These are phyloP conservation scores for Phoxinus phoxinus DNA, from an alignment of 2,113 vertebrate genomes.

Conservation along the genomic window DNA sequence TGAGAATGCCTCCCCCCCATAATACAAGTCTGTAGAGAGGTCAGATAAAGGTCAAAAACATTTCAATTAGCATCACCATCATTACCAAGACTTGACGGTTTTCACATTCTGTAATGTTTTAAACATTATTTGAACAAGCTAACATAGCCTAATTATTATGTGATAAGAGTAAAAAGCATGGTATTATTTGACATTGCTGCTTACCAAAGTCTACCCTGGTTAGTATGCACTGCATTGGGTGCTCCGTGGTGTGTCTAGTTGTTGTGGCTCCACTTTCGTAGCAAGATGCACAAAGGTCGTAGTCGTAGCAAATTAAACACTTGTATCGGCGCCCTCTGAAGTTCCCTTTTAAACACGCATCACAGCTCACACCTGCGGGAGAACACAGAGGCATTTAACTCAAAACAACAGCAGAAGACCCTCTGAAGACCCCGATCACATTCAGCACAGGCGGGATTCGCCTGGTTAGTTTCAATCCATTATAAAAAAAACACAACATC, in stretches of 20 bases:
- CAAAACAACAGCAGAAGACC: conserved; percentile 36
- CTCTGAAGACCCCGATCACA: not conserved
- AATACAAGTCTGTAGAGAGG: conserved; percentile 90
- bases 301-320: conserved; percentile 99
- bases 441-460: not conserved
- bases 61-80: not conserved
- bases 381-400: conserved; percentile 56
- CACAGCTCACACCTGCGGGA: conserved; percentile 96
- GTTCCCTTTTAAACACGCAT: conserved; percentile 99
- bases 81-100: not conserved
- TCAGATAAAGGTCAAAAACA: not conserved
- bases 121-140: not conserved
- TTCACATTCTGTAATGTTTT: not conserved
- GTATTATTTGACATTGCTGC: conserved; percentile 46
- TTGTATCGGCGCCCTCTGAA: conserved; percentile 97
- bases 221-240: conserved; percentile 99
- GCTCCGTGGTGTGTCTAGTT: conserved; percentile 97
- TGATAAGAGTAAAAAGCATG: not conserved
- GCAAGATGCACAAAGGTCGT: conserved; percentile 98
- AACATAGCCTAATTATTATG: not conserved
- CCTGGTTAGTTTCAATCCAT: not conserved
- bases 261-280: conserved; percentile 99
- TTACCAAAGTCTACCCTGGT: conserved; percentile 99
- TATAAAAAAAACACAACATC: not conserved
- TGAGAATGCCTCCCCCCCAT: conserved; percentile 98